Conservation (phyloP, 2,113 vertebrate species). For the Seriola quinqueradiata region DNA sequence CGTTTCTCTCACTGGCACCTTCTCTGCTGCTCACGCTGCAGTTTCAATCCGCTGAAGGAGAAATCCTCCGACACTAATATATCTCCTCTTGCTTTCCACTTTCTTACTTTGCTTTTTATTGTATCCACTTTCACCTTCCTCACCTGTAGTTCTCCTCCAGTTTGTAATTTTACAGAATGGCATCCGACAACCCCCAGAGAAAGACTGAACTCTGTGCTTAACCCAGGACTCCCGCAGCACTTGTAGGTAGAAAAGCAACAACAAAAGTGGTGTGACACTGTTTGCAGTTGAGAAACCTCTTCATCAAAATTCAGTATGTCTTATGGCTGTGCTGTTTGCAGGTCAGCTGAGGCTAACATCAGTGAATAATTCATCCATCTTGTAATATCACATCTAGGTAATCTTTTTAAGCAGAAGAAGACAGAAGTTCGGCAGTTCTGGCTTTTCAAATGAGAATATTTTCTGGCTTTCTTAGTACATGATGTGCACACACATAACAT, state of each 20-base stretch:
- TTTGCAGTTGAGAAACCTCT: background rate
- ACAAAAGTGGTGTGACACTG: background rate
- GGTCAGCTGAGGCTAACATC: slow-evolving; percentile 2
- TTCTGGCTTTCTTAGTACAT: too few relatives aligned
- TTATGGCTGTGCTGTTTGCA: background rate
- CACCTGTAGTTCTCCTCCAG: background rate
- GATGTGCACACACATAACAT: too few relatives aligned
- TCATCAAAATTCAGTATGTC: background rate
- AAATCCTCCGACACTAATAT: slow-evolving; percentile 24
- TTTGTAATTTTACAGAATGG: slow-evolving; percentile 10
- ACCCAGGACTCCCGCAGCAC: background rate
- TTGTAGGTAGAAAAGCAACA: background rate
- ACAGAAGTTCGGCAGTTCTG: too few relatives aligned
- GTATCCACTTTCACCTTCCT: background rate
- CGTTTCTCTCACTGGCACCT: slow-evolving; percentile 61
- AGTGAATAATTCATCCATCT: too few relatives aligned
- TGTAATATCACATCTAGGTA: too few relatives aligned
- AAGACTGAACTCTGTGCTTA: background rate
- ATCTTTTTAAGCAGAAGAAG: too few relatives aligned
- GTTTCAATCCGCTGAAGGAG: slow-evolving; percentile 41
- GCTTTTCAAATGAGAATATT: too few relatives aligned
- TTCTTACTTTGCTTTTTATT: slow-evolving; percentile 10
- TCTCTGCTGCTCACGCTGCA: slow-evolving; percentile 62
- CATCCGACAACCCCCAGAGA: slow-evolving; percentile 9
- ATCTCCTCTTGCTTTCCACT: slow-evolving; percentile 6